A percentile compares a stretch with the other conserved stretches of the same genome.
Evolutionary conservation across 2,797 vertebrate species (phyloP).

Genomic region (Trichosurus vulpecula): DNA sequence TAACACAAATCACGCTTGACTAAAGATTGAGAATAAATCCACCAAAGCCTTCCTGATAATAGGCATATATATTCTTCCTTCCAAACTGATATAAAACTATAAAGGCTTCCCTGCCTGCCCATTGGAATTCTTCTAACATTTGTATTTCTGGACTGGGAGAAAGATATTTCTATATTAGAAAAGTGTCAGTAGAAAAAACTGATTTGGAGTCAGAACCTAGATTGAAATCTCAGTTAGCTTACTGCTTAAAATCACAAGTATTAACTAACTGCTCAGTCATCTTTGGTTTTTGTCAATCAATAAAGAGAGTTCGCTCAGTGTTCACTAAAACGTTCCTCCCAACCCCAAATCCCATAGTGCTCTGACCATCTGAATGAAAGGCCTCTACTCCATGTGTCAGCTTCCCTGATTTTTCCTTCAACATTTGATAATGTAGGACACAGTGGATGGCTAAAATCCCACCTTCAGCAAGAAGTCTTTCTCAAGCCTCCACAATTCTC

Average conservation of each 20-base stretch:
- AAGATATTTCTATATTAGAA: neutral
- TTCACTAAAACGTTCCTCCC: neutral
- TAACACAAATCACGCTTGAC: neutral
- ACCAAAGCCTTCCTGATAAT: neutral
- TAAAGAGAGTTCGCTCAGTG: neutral
- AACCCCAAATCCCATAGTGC: neutral
- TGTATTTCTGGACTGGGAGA: neutral
- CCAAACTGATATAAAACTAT: neutral
- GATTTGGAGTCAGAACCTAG: neutral
- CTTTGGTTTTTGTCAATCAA: neutral
- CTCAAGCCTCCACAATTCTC: neutral
- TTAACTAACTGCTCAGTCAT: neutral
- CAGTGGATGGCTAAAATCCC: too few relatives aligned
- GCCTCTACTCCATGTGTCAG: too few relatives aligned
- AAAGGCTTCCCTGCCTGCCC: neutral
- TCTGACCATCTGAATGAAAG: too few relatives aligned
- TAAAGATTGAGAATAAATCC: neutral
- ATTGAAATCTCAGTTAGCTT: neutral
- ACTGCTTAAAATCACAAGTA: too few relatives aligned
- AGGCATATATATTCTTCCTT: neutral
- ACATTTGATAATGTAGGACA: too few relatives aligned
- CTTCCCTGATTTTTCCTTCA: too few relatives aligned
- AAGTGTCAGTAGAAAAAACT: neutral
- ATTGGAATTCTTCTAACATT: neutral
- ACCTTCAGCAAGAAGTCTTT: too few relatives aligned